phyloP scores from a whole-genome alignment of 2,797 vertebrate genomes.

The Heterohyrax brucei region DNA sequence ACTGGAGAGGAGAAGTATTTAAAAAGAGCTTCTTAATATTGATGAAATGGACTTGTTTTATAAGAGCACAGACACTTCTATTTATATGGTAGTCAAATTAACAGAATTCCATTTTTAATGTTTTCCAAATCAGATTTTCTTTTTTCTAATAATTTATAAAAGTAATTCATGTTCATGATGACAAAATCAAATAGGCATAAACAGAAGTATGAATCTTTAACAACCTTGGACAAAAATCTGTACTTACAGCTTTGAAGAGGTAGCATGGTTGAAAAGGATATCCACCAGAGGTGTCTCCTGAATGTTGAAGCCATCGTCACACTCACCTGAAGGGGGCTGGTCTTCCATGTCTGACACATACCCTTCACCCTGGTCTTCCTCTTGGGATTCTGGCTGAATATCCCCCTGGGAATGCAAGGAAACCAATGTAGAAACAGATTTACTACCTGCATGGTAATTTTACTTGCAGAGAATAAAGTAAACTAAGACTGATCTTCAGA shows the following conservation, averaged over 20 bases:
- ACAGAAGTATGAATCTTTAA: conserved; percentile 53
- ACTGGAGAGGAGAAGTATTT: conserved; percentile 35
- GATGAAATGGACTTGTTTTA: conserved; percentile 48
- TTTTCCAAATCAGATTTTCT: conserved; percentile 61
- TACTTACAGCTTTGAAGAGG: conserved; percentile 87
- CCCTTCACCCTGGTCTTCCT: conserved; percentile 78
- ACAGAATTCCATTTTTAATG: conserved; percentile 54
- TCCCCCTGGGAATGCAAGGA: conserved; percentile 77
- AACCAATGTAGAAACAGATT: conserved; percentile 65
- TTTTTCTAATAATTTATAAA: conserved; percentile 62
- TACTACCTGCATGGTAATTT: conserved; percentile 43
- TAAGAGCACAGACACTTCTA: conserved; percentile 22
- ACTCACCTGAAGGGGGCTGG: conserved; percentile 66
- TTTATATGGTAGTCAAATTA: conserved; percentile 61
- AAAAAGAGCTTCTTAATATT: conserved; percentile 29
- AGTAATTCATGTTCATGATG: conserved; percentile 56
- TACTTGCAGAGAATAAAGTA: conserved; percentile 63
- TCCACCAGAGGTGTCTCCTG: conserved; percentile 77
- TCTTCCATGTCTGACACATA: conserved; percentile 66
- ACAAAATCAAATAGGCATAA: conserved; percentile 60
- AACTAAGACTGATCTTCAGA: conserved; percentile 48
- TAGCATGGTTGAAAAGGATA: conserved; percentile 74
- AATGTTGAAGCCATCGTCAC: conserved; percentile 58
- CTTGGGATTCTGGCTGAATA: conserved; percentile 75
- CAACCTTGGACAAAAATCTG: conserved; percentile 30